Evolutionary conservation across 2,113 vertebrate genomes (phyloP), one percentile per base, ranked within the genome.

Genomic region (Oreochromis aureus): DNA sequence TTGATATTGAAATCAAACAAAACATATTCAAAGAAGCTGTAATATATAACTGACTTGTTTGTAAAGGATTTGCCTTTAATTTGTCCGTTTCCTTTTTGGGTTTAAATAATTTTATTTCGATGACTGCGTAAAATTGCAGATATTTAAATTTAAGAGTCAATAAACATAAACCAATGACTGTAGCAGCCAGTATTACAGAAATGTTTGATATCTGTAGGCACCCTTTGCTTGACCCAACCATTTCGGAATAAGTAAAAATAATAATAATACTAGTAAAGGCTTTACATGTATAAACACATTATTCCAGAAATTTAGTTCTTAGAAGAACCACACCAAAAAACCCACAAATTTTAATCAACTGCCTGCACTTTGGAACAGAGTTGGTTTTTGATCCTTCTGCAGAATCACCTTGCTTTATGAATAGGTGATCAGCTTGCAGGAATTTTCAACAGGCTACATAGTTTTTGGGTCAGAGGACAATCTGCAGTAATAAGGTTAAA

Each of bases 401-500:
- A 4, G 22, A 32, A 79, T 41, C 24, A 10, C 63, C 8, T 78
- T 58, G 46, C 27, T 83, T 83, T 87, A 54, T 76, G 6, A 39
- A 2, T 34, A 83, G 63, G 53, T 83, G 78, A 87, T 89, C 4
- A 81, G 81, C 55, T 71, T 46, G 73, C 13, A 76, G 81, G 69
- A 89, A 91, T 91, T 88, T 88, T 66, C 46, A 86, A 15, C 24
- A 18, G 10, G 11, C n/a, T 83, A 13, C 79, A 80, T 81, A 36
- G 24, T 71, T 41, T 34, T 56, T 71, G 69, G 83, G 82, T 91
- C 82, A 91, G 78, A 80, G 85, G 59, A 30, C 83, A 89, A 24
- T n/a, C 32, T 15, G 73, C 32, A 34, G 61, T 59, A 53, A 66
- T 36, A 7, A 9, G 48, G 89, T 81, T 80, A 82, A 81, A 88